Base-by-base conservation (phyloP, 2,888 invertebrate genomes). In the Neria commutata region DNA sequence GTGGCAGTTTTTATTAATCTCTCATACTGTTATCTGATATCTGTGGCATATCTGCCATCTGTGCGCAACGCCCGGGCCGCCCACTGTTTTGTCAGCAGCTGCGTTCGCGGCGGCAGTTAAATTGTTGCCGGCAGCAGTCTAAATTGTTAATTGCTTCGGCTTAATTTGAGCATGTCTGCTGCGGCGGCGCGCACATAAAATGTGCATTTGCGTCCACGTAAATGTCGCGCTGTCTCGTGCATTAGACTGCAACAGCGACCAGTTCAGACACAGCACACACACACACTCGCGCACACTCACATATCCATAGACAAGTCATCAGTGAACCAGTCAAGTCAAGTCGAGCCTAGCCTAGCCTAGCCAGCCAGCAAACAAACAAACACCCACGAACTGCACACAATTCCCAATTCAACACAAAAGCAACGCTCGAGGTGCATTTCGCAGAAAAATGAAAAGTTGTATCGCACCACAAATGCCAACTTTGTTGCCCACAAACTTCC, bases 401-500 rank as follows among this genome's bases (percentile, higher is more conserved):
- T 10, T 14, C n/a, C 4, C n/a, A 37, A 37, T 37, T 37, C n/a
- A 37, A 37, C n/a, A 37, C 37, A 14, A 37, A 37, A 37, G n/a
- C n/a, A 37, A 37, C n/a, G 37, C 37, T 37, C n/a, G 37, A 37
- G 37, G 37, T 37, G 37, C 37, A 37, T 37, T 11, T 37, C 37
- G n/a, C 29, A 8, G 11, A 29, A 11, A 29, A 29, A 29, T 29
- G 29, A 29, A 29, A 29, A 29, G 11, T 29, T 29, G 11, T 29
- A 11, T 29, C 6, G 29, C 11, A 8, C 5, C 5, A 29, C 11
- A 37, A 37, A 10, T 14, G 37, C 37, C 37, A 37, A 37, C 37
- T 37, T n/a, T 37, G 37, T 37, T 37, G 37, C 37, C 37, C 37
- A 37, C 37, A 37, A n/a, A 37, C 37, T 37, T 37, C 37, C 37